Percentiles rank a stretch among this genome's conserved stretches.
Conservation (phyloP, 2,888 invertebrate genomes). For the Chirona hameri region DNA sequence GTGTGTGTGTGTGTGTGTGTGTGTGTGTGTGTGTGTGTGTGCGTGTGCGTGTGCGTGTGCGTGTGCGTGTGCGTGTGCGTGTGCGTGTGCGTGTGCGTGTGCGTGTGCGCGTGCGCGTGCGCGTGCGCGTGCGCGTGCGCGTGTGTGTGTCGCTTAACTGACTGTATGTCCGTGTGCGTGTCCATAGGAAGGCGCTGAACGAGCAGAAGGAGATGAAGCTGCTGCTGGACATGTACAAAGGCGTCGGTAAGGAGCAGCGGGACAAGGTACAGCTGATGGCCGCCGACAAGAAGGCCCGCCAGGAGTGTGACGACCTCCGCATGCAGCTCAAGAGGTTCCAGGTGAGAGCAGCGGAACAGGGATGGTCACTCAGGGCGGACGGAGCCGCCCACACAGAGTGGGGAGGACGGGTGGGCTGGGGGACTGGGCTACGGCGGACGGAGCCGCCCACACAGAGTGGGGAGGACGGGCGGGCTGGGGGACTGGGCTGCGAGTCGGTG, state of each 20-base stretch:
- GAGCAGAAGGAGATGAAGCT: slow-evolving; percentile 94
- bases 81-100: slow-evolving; percentile 40
- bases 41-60: slow-evolving; percentile 40
- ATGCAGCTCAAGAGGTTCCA: slow-evolving; percentile 47
- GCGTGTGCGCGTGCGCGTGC: background rate
- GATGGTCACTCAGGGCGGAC: no score
- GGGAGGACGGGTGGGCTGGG: no score
- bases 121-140: background rate
- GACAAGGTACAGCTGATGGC: slow-evolving; percentile 96
- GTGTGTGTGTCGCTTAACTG: background rate
- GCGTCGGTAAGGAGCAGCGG: slow-evolving; percentile 91
- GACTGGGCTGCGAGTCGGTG: no score
- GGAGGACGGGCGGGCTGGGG: no score
- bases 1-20: background rate
- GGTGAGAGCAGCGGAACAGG: background rate
- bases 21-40: background rate
- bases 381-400: no score
- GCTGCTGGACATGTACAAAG: slow-evolving; percentile 93
- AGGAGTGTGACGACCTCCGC: slow-evolving; percentile 81
- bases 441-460: no score
- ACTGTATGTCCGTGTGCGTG: slow-evolving; percentile 40
- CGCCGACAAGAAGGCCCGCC: slow-evolving; percentile 82
- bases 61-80: background rate
- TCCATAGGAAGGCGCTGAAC: slow-evolving; percentile 75
- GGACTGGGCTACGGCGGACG: no score